phyloP scores from a whole-genome alignment of 2,113 vertebrate genomes.

The Syrrhaptes paradoxus region DNA sequence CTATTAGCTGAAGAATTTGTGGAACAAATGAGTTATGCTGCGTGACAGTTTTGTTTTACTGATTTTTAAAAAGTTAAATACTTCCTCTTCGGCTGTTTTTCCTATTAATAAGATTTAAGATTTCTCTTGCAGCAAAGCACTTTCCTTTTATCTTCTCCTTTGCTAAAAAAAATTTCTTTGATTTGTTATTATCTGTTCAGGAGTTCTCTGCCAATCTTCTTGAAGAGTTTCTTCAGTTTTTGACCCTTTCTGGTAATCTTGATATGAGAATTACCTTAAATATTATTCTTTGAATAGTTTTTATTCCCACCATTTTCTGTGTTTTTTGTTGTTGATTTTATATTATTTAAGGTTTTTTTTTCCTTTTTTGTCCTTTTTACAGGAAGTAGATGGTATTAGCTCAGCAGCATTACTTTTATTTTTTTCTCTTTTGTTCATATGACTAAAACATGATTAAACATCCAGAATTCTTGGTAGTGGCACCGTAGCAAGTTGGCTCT shows the following conservation, averaged over 20 bases:
- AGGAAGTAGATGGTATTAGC: not conserved
- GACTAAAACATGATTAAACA: not conserved
- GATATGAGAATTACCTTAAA: not conserved
- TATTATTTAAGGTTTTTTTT: not conserved
- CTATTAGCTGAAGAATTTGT: not conserved
- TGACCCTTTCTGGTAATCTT: not conserved
- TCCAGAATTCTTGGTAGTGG: not conserved
- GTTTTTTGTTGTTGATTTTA: not conserved
- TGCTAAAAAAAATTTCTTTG: not conserved
- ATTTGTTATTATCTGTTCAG: not conserved
- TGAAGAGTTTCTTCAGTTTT: not conserved
- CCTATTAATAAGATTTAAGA: not conserved
- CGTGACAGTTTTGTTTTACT: not conserved
- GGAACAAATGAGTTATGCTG: not conserved
- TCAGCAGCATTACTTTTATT: not conserved
- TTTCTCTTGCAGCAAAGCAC: not conserved
- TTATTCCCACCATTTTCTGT: not conserved
- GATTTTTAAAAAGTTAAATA: not conserved
- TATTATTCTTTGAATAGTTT: not conserved
- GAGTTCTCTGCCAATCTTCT: not conserved
- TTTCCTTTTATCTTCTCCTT: not conserved
- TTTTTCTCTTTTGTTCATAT: not conserved
- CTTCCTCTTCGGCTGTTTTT: not conserved
- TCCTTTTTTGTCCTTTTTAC: not conserved
- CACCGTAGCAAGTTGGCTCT: not conserved